Evolutionary conservation across 1,140 invertebrate species (phyloP).

Genomic region (Eueides isabella): DNA sequence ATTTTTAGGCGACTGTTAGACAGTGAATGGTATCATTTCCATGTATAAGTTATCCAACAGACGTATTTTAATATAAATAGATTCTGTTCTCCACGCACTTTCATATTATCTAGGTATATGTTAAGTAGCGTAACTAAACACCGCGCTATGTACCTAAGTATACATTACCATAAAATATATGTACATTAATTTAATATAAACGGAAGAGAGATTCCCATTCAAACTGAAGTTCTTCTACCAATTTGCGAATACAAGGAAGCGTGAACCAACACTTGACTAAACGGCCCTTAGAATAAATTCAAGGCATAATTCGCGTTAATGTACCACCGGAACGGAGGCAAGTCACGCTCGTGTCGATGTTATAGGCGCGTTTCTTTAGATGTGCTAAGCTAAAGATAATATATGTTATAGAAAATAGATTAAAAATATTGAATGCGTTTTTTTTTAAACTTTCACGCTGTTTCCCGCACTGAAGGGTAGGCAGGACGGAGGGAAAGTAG

Average conservation of each 20-base stretch:
- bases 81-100: too few species aligned
- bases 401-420: background rate
- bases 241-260: conserved; percentile 18
- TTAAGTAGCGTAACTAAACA: too few species aligned
- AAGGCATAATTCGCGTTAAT: conserved; percentile 39
- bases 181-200: background rate
- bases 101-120: too few species aligned
- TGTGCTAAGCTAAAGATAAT: conserved; percentile 20
- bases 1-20: too few species aligned
- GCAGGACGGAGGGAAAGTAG: too few species aligned
- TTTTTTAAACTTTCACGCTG: background rate
- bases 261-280: conserved; percentile 15
- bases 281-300: conserved; percentile 37
- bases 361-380: conserved; percentile 25
- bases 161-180: too few species aligned
- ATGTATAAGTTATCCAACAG: too few species aligned
- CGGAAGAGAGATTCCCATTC: background rate
- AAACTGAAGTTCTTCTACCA: conserved; percentile 2
- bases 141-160: too few species aligned
- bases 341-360: conserved; percentile 34
- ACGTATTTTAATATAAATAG: too few species aligned
- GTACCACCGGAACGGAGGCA: conserved; percentile 30
- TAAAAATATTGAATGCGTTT: background rate
- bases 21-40: too few species aligned
- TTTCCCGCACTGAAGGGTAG: too few species aligned